Base-by-base conservation (phyloP, 2,888 invertebrate species). In the Drosophila kambysellisi region DNA sequence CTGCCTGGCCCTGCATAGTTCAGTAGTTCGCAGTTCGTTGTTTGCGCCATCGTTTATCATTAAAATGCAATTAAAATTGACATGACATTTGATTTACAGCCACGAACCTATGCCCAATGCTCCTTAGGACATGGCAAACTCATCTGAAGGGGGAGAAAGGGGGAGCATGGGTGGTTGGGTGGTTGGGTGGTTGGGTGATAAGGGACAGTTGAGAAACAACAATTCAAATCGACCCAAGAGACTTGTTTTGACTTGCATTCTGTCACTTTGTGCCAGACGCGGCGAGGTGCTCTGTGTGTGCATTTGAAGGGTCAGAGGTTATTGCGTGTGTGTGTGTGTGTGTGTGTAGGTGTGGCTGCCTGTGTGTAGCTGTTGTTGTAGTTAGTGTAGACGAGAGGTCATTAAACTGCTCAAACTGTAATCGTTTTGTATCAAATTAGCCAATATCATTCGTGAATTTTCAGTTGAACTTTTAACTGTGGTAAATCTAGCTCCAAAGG, bases 51-150 rank as follows among this genome's bases (percentile, higher is more conserved):
- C 84, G 76, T 83, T 85, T 85, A 83, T 86, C 85, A 83, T 85
- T 85, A 85, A 85, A 88, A 77, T 73, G 86, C 85, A 85, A 85
- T 85, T 85, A 85, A 81, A 88, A 86, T 80, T 85, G 82, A 88
- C 88, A 85, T 78, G 86, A 73, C 80, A 83, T 86, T 85, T 86
- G 88, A 85, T 85, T 85, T 88, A 88, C 81, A 79, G 50, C 76
- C 76, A 77, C 65, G 62, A 76, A 63, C 61, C 65, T 46, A 64
- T 54, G 58, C 30, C 62, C 57, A 9, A 15, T 20, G 33, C 60
- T 67, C 37, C 62, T 63, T 64, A 53, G 75, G 43, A 59, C 17
- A n/a, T 33, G 15, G 29, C 33, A 37, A 37, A 25, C 37, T 46
- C 58, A 29, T 30, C 8, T 8, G 12, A 25, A 7, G 15, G 15